phyloP scores from a whole-genome alignment of 2,888 invertebrate species.

The Drosophila setosimentum region DNA sequence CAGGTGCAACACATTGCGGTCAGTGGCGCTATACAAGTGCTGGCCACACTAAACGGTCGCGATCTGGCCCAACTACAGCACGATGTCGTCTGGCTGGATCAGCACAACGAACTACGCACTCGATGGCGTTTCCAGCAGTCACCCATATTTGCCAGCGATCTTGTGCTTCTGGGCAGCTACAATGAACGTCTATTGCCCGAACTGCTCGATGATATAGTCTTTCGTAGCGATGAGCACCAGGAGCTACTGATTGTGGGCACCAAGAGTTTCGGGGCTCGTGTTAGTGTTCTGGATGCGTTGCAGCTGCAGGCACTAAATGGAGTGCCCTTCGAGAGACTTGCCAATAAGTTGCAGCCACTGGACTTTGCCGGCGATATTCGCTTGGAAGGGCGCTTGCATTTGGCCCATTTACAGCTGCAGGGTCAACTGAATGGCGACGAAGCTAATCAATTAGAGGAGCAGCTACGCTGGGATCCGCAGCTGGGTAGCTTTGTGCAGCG shows the following conservation, averaged over 20 bases:
- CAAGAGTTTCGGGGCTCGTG: slow-evolving; percentile 67
- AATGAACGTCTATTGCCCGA: slow-evolving; percentile 83
- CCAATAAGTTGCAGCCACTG: slow-evolving; percentile 78
- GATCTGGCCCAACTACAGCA: slow-evolving; percentile 80
- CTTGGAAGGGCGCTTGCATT: slow-evolving; percentile 77
- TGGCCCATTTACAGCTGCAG: slow-evolving; percentile 61
- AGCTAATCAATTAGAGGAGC: slow-evolving; percentile 42
- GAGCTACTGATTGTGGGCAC: slow-evolving; percentile 57
- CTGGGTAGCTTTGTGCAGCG: slow-evolving; percentile 72
- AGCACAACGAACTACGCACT: slow-evolving; percentile 81
- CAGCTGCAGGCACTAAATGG: slow-evolving; percentile 84
- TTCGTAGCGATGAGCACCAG: slow-evolving; percentile 77
- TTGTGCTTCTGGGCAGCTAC: slow-evolving; percentile 79
- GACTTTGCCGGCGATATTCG: slow-evolving; percentile 69
- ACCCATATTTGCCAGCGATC: slow-evolving; percentile 63
- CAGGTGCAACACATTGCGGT: slow-evolving; percentile 84
- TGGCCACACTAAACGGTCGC: slow-evolving; percentile 69
- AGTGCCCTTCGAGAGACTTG: slow-evolving; percentile 82
- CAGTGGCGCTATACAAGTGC: slow-evolving; percentile 71
- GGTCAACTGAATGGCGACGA: slow-evolving; percentile 71
- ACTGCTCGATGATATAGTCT: slow-evolving; percentile 84
- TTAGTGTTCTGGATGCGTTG: slow-evolving; percentile 80
- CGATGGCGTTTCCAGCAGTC: slow-evolving; percentile 76
- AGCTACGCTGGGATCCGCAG: slow-evolving; percentile 68
- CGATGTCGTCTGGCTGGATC: slow-evolving; percentile 84